Evolutionary conservation across 2,797 vertebrate genomes (phyloP).

Genomic region (Anguilla megastoma): DNA sequence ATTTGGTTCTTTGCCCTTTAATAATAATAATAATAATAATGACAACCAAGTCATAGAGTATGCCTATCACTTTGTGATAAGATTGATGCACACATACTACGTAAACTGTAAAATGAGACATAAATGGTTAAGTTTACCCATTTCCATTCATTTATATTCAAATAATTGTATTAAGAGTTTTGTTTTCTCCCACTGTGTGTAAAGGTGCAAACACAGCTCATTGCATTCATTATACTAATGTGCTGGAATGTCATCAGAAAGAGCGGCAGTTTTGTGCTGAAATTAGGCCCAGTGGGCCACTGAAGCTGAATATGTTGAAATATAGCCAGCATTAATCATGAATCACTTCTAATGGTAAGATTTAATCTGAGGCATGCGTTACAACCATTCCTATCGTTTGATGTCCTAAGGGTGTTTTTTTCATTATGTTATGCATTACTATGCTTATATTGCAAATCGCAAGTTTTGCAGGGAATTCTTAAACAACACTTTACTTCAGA

Average conservation of each 20-base stretch:
- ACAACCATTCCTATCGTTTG: background rate
- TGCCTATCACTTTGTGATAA: background rate
- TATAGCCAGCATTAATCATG: conserved; percentile 17
- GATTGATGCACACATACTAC: background rate
- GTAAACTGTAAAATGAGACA: conserved; percentile 49
- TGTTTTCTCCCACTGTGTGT: conserved; percentile 44
- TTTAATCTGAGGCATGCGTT: conserved; percentile 14
- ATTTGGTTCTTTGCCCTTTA: background rate
- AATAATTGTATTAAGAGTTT: conserved; percentile 20
- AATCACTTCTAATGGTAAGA: conserved; percentile 10
- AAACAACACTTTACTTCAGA: background rate
- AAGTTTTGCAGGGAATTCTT: background rate
- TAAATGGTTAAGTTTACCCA: conserved; percentile 51
- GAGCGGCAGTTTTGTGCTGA: background rate
- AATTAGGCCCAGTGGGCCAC: conserved; percentile 21
- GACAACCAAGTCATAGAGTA: background rate
- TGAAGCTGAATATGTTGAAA: conserved; percentile 11
- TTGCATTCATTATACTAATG: conserved; percentile 46
- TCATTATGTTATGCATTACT: background rate
- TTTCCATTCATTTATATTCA: conserved; percentile 33
- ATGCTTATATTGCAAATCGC: background rate
- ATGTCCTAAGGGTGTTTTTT: background rate
- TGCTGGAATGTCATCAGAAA: conserved; percentile 26
- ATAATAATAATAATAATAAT: background rate
- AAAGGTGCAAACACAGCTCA: background rate